These are phyloP conservation scores for Salvelinus alpinus DNA, from an alignment of 2,113 vertebrate genomes.

Conservation along the genomic window DNA sequence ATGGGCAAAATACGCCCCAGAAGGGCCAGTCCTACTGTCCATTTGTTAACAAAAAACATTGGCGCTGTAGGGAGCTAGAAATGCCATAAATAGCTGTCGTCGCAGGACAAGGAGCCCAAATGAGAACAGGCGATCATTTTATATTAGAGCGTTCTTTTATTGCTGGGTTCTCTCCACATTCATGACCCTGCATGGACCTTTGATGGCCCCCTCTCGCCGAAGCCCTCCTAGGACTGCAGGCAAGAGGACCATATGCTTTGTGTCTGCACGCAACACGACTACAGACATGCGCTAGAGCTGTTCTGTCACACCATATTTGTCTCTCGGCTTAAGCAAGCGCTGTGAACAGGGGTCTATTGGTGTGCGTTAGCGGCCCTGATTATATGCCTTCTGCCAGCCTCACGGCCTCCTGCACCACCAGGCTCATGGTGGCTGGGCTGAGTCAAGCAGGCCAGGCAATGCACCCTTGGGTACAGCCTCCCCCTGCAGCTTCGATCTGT, in stretches of 20 bases:
- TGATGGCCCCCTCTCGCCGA: slow-evolving; percentile 32
- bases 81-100: not conserved
- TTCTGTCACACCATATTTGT: slow-evolving; percentile 58
- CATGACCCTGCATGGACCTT: slow-evolving; percentile 22
- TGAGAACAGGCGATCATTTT: not conserved
- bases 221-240: slow-evolving; percentile 35
- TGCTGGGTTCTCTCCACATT: slow-evolving; percentile 14
- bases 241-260: slow-evolving; percentile 48
- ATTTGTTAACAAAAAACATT: not conserved
- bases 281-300: slow-evolving; percentile 42
- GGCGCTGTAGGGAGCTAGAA: not conserved
- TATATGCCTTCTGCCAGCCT: slow-evolving; percentile 5
- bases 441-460: not conserved
- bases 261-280: slow-evolving; percentile 54
- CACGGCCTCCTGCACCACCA: slow-evolving; percentile 5
- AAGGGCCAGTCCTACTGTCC: no score
- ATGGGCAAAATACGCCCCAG: no score
- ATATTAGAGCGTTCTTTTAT: not conserved
- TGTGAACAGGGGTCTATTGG: slow-evolving; percentile 22
- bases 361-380: not conserved
- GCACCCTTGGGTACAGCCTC: not conserved
- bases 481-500: not conserved
- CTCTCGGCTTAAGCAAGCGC: slow-evolving; percentile 34
- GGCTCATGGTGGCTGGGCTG: slow-evolving; percentile 6
- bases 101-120: not conserved